Percentiles rank a stretch among this genome's conserved stretches.
Evolutionary conservation across 2,113 vertebrate species (phyloP).

Genomic region (Myrmecophaga tridactyla): DNA sequence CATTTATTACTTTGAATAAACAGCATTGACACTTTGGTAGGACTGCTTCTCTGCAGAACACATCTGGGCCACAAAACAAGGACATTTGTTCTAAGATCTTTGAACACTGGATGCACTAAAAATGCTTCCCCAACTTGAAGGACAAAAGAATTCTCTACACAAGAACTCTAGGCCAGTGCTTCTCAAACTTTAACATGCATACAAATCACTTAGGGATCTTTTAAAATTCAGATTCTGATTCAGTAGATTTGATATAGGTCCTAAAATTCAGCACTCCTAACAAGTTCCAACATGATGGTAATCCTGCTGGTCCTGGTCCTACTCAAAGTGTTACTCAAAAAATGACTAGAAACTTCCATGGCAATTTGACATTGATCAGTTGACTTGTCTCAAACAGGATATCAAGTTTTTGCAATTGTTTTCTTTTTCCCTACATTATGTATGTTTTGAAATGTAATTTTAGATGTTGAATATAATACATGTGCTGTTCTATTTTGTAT

Average conservation of each 20-base stretch:
- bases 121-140: background rate
- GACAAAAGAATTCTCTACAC: background rate
- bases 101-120: slow-evolving; percentile 45
- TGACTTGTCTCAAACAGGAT: background rate
- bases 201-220: slow-evolving; percentile 31
- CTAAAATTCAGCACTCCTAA: slow-evolving; percentile 29
- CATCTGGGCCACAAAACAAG: slow-evolving; percentile 51
- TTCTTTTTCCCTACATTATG: background rate
- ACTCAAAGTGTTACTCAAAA: slow-evolving; percentile 44
- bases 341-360: background rate
- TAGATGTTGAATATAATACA: slow-evolving; percentile 38
- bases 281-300: slow-evolving; percentile 5
- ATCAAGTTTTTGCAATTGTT: slow-evolving; percentile 14
- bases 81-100: slow-evolving; percentile 45
- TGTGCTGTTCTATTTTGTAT: slow-evolving; percentile 17
- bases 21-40: slow-evolving; percentile 54
- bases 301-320: slow-evolving; percentile 18
- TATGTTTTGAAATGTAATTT: slow-evolving; percentile 48
- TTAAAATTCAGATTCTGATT: slow-evolving; percentile 50
- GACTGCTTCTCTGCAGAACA: slow-evolving; percentile 46
- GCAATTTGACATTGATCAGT: slow-evolving; percentile 25
- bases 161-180: slow-evolving; percentile 63
- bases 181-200: slow-evolving; percentile 61
- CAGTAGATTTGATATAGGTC: background rate
- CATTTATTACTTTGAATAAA: slow-evolving; percentile 67